A percentile compares a stretch with the other conserved stretches of the same genome.
Conservation (phyloP, 2,888 invertebrate genomes). For the Boloria selene region DNA sequence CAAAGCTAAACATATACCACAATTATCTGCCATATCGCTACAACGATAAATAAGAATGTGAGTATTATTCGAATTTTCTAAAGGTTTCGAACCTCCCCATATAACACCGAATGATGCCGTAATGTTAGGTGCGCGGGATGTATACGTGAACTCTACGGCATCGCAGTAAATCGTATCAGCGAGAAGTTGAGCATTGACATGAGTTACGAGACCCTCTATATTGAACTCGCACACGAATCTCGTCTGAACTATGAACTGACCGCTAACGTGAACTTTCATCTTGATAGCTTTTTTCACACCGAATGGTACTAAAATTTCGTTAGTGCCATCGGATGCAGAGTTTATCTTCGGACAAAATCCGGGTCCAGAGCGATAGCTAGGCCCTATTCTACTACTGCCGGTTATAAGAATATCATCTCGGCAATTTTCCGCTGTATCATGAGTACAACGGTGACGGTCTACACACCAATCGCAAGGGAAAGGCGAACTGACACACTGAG, state of each 20-base stretch:
- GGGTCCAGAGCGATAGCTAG: conserved; percentile 96
- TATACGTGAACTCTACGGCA: conserved; percentile 95
- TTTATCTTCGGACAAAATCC: conserved; percentile 97
- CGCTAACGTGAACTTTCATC: conserved; percentile 97
- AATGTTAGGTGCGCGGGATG: conserved; percentile 93
- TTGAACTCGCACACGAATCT: conserved; percentile 97
- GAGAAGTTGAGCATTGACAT: conserved; percentile 93
- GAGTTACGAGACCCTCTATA: conserved; percentile 96
- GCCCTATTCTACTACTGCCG: conserved; percentile 94
- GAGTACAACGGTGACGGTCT: conserved; percentile 96
- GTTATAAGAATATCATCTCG: conserved; percentile 96
- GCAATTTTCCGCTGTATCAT: conserved; percentile 97
- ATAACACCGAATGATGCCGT: conserved; percentile 98
- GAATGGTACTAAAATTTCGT: conserved; percentile 95
- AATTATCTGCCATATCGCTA: conserved; percentile 98
- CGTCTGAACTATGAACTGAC: conserved; percentile 96
- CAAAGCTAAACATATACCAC: conserved; percentile 96
- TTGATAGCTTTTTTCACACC: conserved; percentile 94
- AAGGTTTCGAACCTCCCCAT: conserved; percentile 96
- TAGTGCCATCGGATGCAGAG: conserved; percentile 91
- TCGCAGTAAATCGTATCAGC: conserved; percentile 98
- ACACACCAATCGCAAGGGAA: conserved; percentile 99
- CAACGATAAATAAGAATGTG: conserved; percentile 97
- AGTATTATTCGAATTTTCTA: conserved; percentile 98
- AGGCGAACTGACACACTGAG: conserved; percentile 96